Percentiles rank a stretch among this genome's conserved stretches.
phyloP scores from a whole-genome alignment of 2,113 vertebrate species.

The Rhinoderma darwinii region DNA sequence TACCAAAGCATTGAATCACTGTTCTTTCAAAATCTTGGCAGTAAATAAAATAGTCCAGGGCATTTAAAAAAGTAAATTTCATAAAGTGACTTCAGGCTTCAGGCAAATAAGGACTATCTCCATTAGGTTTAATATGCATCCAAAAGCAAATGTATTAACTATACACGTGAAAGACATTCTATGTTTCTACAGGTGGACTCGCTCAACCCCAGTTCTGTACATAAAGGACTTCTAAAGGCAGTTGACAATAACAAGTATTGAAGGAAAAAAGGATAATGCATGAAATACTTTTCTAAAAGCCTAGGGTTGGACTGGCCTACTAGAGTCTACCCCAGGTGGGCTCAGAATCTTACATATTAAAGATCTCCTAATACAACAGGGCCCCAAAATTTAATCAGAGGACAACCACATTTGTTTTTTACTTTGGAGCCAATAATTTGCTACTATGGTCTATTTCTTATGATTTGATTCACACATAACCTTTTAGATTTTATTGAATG shows the following conservation, averaged over 20 bases:
- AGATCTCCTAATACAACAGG: too few species aligned
- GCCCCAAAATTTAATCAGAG: too few species aligned
- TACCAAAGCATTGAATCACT: constrained; percentile 49
- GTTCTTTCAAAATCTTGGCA: constrained; percentile 25
- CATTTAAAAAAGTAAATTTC: constrained; percentile 38
- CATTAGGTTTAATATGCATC: neutral
- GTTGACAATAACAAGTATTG: neutral
- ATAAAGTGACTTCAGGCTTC: constrained; percentile 2
- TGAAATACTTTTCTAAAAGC: too few species aligned
- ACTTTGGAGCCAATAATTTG: too few species aligned
- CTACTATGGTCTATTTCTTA: too few species aligned
- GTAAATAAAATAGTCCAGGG: constrained; percentile 24
- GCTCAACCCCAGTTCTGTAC: neutral
- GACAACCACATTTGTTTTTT: too few species aligned
- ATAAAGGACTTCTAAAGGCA: neutral
- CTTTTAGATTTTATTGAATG: too few species aligned
- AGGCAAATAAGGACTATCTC: constrained; percentile 1
- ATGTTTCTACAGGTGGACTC: neutral
- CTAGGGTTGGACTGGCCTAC: too few species aligned
- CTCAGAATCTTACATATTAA: too few species aligned
- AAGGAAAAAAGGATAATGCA: too few species aligned
- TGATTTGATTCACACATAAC: too few species aligned
- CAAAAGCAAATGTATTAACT: neutral
- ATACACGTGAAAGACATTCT: neutral
- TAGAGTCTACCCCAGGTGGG: too few species aligned